These are phyloP conservation scores for Phalacrocorax pelagicus DNA, from an alignment of 2,113 vertebrate species.

Conservation along the genomic window DNA sequence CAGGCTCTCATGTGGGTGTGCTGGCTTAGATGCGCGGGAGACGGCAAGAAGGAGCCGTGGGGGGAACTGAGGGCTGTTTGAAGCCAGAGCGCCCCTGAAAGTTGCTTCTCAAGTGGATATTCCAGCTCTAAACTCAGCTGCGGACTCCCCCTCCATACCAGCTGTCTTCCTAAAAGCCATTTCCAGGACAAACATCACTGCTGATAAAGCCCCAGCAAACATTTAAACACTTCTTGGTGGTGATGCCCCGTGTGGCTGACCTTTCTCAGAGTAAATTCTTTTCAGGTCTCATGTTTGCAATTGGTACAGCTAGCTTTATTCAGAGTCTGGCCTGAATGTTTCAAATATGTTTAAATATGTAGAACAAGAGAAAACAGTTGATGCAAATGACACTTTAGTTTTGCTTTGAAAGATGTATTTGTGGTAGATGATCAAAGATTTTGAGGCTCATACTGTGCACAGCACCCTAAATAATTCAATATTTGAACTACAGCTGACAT, in stretches of 20 bases:
- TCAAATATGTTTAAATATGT: neutral
- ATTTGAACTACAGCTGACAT: neutral
- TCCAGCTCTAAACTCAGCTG: neutral
- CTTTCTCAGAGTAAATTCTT: neutral
- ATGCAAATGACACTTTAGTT: neutral
- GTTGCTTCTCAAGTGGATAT: neutral
- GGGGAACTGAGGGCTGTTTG: neutral
- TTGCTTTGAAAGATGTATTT: neutral
- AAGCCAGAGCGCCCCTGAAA: neutral
- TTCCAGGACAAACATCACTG: neutral
- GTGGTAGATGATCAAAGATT: neutral
- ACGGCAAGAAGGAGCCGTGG: accelerated
- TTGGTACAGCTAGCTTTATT: neutral
- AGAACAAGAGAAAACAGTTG: neutral
- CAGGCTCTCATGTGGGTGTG: neutral
- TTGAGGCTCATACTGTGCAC: neutral
- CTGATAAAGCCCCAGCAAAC: neutral
- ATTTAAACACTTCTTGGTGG: neutral
- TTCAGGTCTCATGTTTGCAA: neutral
- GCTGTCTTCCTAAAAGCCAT: neutral
- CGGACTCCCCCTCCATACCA: neutral
- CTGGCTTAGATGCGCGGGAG: neutral
- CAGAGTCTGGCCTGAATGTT: neutral
- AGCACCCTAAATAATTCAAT: neutral
- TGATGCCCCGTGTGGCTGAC: neutral